Conservation (phyloP, 2,888 invertebrate genomes). For the Drosophila niveifrons region DNA sequence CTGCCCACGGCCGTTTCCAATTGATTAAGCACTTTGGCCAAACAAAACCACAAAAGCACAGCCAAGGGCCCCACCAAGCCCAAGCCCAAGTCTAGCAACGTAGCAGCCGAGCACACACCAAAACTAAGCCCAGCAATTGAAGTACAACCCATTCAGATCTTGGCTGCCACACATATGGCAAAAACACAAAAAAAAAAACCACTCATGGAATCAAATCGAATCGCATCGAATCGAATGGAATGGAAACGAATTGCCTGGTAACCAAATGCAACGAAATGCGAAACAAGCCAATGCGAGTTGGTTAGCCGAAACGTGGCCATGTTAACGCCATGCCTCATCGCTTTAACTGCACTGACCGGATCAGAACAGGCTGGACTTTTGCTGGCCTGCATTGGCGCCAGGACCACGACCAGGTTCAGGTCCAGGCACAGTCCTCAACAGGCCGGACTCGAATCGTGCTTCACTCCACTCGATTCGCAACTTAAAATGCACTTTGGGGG, state of each 20-base stretch:
- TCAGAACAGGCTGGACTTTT: slow-evolving; percentile 8
- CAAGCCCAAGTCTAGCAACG: not conserved
- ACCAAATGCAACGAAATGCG: slow-evolving; percentile 58
- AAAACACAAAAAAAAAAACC: slow-evolving; percentile 17
- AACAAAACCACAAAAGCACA: slow-evolving; percentile 46
- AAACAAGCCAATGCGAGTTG: slow-evolving; percentile 40
- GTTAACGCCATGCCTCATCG: slow-evolving; percentile 60
- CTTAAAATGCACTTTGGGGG: slow-evolving; percentile 71
- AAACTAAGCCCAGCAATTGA: slow-evolving; percentile 4
- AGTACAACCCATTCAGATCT: slow-evolving; percentile 29
- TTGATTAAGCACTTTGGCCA: slow-evolving; percentile 63
- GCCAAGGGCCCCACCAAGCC: slow-evolving; percentile 6
- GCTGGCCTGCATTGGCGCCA: not conserved
- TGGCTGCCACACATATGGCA: slow-evolving; percentile 19
- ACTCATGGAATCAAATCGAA: slow-evolving; percentile 48
- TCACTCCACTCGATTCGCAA: slow-evolving; percentile 52
- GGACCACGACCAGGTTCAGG: not conserved
- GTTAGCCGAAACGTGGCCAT: slow-evolving; percentile 18
- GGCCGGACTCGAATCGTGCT: slow-evolving; percentile 5
- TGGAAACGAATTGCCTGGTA: slow-evolving; percentile 34
- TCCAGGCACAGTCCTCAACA: not conserved
- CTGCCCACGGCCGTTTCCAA: slow-evolving; percentile 55
- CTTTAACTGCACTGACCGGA: slow-evolving; percentile 47
- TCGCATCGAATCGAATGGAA: slow-evolving; percentile 23
- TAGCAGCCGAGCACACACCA: not conserved